Evolutionary conservation across 2,888 invertebrate species (phyloP).

Genomic region (Cryptocephalus primarius): DNA sequence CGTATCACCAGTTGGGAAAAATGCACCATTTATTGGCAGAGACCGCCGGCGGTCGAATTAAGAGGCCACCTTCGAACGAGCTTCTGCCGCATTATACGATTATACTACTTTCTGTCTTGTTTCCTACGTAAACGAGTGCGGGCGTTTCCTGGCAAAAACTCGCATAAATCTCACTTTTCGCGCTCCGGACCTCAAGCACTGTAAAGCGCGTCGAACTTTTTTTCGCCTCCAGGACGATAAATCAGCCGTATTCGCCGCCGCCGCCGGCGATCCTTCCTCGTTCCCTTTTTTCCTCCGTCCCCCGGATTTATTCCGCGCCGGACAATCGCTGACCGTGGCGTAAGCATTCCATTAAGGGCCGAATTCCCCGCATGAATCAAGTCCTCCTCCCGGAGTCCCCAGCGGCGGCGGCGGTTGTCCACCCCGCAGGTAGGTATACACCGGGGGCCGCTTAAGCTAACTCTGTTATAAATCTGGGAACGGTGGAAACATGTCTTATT

Average conservation of each 20-base stretch:
- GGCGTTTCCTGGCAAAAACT: not conserved
- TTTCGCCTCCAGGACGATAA: conserved; percentile 9
- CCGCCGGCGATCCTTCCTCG: too few species aligned
- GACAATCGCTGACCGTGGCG: conserved; percentile 32
- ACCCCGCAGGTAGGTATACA: conserved; percentile 27
- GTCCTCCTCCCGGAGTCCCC: conserved; percentile 25
- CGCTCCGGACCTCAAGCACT: conserved; percentile 2
- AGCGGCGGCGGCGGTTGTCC: conserved; percentile 16
- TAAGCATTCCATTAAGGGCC: conserved; percentile 34
- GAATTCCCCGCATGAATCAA: conserved; percentile 33
- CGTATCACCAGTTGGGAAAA: too few species aligned
- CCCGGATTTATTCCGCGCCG: conserved; percentile 26
- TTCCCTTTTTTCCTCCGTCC: conserved; percentile 12
- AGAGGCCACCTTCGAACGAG: too few species aligned
- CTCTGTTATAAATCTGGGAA: conserved; percentile 30
- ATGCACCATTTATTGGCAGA: too few species aligned
- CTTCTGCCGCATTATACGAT: too few species aligned
- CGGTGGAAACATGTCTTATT: conserved; percentile 15
- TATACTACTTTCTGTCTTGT: too few species aligned
- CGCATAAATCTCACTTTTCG: conserved; percentile 2
- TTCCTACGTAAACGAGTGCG: too few species aligned
- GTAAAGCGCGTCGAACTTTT: conserved; percentile 10
- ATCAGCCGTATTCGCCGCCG: conserved; percentile 12
- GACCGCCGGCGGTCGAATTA: too few species aligned
- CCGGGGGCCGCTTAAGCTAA: conserved; percentile 32